phyloP scores from a whole-genome alignment of 2,113 vertebrate species.

The Cheirogaleus medius region DNA sequence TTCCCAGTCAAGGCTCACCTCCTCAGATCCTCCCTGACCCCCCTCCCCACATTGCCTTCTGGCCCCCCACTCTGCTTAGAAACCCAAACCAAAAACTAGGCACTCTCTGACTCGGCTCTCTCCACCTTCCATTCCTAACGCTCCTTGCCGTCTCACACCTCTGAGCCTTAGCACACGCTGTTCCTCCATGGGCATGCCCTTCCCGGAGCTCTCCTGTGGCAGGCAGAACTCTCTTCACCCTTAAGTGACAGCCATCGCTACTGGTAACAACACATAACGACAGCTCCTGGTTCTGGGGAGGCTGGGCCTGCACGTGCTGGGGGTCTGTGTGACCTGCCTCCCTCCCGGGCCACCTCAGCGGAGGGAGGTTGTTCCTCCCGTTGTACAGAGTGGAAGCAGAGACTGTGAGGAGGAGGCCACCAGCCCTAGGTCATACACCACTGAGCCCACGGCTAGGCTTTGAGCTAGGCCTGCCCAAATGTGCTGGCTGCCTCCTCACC shows the following conservation, averaged over 20 bases:
- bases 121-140: too few relatives aligned
- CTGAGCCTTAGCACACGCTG: not conserved
- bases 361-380: not conserved
- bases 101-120: not conserved
- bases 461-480: not conserved
- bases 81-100: not conserved
- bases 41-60: not conserved
- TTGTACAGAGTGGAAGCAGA: conserved; percentile 7
- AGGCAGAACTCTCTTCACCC: not conserved
- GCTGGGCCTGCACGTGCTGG: not conserved
- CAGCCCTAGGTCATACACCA: not conserved
- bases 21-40: not conserved
- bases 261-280: not conserved
- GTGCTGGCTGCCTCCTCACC: not conserved
- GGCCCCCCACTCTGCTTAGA: not conserved
- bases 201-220: not conserved
- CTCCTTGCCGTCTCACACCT: not conserved
- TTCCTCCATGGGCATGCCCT: not conserved
- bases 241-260: not conserved
- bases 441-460: not conserved
- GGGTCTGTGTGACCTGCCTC: not conserved
- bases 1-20: not conserved
- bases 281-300: not conserved
- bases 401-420: not conserved
- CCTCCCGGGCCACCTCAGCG: not conserved